Percentiles rank a stretch among this genome's conserved stretches.
Conservation (phyloP, 2,113 vertebrate species). For the Apeltes quadracus region DNA sequence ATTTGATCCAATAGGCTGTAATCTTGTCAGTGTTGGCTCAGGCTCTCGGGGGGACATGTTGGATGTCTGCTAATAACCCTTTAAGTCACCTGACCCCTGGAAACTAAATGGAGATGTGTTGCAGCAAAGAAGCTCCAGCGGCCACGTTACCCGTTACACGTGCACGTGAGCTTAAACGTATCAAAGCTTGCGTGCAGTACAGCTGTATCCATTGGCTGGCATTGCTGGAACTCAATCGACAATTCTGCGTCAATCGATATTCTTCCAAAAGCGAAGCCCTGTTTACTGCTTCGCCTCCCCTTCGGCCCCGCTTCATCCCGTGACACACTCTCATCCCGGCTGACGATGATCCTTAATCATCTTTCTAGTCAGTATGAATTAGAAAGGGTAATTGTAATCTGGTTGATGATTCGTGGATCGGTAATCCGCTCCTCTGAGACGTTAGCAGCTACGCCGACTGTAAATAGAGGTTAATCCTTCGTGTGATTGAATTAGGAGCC, state of each 20-base stretch:
- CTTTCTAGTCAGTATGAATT: conserved; percentile 45
- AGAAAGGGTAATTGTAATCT: conserved; percentile 50
- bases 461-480: conserved; percentile 71
- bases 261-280: conserved; percentile 34
- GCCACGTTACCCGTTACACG: conserved; percentile 8
- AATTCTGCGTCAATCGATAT: conserved; percentile 20
- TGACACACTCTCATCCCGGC: conserved; percentile 16
- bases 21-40: conserved; percentile 35
- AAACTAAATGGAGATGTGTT: conserved; percentile 12
- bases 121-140: conserved; percentile 5
- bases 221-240: too few relatives aligned
- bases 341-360: conserved; percentile 41
- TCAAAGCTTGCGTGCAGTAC: not conserved
- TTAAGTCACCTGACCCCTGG: conserved; percentile 31
- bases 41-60: conserved; percentile 3
- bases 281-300: conserved; percentile 26
- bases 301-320: conserved; percentile 7
- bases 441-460: conserved; percentile 51
- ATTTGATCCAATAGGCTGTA: conserved; percentile 35
- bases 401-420: conserved; percentile 47
- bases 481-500: conserved; percentile 63
- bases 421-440: conserved; percentile 50
- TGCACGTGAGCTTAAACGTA: conserved; percentile 18
- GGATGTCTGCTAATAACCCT: conserved; percentile 5
- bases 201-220: conserved; percentile 11